phyloP scores from a whole-genome alignment of 2,888 invertebrate genomes.

The Maniola hyperantus region DNA sequence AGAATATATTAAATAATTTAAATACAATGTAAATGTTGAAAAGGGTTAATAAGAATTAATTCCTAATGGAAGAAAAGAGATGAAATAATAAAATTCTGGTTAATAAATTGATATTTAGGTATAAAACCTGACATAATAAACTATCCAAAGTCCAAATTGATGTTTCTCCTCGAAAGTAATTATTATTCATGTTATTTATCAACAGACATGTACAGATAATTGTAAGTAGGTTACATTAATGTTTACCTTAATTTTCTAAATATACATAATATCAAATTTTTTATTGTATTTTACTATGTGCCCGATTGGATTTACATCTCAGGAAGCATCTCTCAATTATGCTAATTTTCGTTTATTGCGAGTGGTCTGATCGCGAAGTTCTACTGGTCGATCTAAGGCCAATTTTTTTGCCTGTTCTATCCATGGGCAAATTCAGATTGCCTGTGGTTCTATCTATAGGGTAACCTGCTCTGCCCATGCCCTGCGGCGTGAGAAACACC shows the following conservation, averaged over 20 bases:
- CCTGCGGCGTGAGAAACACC: no score
- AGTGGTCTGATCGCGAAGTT: no score
- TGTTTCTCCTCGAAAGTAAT: conserved; percentile 61
- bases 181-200: conserved; percentile 70
- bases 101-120: conserved; percentile 41
- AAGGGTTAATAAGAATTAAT: no score
- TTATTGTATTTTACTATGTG: conserved; percentile 46
- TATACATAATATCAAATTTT: conserved; percentile 80
- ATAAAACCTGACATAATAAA: conserved; percentile 36
- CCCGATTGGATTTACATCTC: no score
- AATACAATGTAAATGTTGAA: background rate
- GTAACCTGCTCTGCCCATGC: no score
- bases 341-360: no score
- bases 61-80: no score
- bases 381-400: no score
- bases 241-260: conserved; percentile 78
- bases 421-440: no score
- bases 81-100: conserved; percentile 57
- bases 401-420: no score
- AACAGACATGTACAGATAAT: conserved; percentile 73
- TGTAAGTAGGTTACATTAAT: conserved; percentile 75
- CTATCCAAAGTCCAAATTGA: conserved; percentile 68
- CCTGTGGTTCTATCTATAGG: no score
- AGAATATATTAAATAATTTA: background rate
- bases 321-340: no score